These are phyloP conservation scores for Chelonia mydas DNA, from an alignment of 2,797 vertebrate species.

Conservation along the genomic window DNA sequence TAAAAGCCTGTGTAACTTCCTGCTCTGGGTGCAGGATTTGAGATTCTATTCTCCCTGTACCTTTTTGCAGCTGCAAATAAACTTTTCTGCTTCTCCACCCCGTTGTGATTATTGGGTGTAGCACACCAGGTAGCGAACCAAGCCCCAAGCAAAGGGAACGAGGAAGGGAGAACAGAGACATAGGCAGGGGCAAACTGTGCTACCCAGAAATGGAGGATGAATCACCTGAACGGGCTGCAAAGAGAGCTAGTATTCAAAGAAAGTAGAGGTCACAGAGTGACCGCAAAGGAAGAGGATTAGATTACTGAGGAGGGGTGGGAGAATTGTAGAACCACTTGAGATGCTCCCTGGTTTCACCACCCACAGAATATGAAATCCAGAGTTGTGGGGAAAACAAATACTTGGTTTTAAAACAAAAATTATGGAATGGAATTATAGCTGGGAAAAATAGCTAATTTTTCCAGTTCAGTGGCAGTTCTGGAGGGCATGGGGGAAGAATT, in stretches of 20 bases:
- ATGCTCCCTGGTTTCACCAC: background rate
- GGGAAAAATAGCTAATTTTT: background rate
- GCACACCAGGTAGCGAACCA: too few relatives aligned
- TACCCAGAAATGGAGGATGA: background rate
- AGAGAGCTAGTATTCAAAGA: background rate
- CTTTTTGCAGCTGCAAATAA: too few relatives aligned
- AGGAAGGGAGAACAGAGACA: background rate
- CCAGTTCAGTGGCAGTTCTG: background rate
- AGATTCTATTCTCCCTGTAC: too few relatives aligned
- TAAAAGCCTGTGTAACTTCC: too few relatives aligned
- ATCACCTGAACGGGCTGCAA: background rate
- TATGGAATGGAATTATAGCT: background rate
- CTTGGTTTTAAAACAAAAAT: background rate
- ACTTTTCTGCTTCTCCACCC: too few relatives aligned
- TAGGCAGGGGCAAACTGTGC: rapidly evolving
- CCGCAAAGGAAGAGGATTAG: background rate
- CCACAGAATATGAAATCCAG: background rate
- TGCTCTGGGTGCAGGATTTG: too few relatives aligned
- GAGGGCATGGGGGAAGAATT: background rate
- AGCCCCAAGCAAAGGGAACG: background rate
- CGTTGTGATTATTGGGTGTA: too few relatives aligned
- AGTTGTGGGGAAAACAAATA: background rate
- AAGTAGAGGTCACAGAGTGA: background rate
- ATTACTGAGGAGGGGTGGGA: background rate
- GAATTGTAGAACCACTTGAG: background rate